Evolutionary conservation across 1,140 invertebrate genomes (phyloP).

Genomic region (Philaenus spumarius): DNA sequence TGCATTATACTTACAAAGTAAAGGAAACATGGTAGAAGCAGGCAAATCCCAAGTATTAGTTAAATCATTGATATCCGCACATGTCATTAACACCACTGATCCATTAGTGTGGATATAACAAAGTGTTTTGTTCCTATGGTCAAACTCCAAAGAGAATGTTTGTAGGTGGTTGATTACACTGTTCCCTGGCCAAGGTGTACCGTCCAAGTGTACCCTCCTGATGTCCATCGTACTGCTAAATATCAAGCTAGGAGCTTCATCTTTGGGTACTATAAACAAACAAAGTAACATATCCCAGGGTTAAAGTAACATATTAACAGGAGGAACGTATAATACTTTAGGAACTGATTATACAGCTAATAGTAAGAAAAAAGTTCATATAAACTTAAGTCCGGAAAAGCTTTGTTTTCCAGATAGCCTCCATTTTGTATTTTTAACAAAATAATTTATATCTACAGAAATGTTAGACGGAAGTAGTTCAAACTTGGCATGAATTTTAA

Average conservation of each 20-base stretch:
- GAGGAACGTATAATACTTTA: no score
- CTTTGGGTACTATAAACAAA: constrained; percentile 42
- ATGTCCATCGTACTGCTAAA: constrained; percentile 48
- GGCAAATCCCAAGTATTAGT: constrained; percentile 48
- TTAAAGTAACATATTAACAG: no score
- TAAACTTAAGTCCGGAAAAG: no score
- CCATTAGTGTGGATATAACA: constrained; percentile 34
- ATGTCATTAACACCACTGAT: constrained; percentile 46
- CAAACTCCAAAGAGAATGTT: constrained; percentile 45
- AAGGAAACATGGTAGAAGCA: constrained; percentile 47
- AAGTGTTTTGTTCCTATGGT: constrained; percentile 52
- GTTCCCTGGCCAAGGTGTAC: constrained; percentile 41
- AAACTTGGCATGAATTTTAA: no score
- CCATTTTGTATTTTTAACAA: no score
- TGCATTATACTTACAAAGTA: constrained; percentile 44
- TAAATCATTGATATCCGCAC: constrained; percentile 54
- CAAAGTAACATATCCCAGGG: no score
- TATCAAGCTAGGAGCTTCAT: constrained; percentile 45
- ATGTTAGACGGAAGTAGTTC: no score
- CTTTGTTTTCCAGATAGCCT: no score
- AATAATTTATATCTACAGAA: no score
- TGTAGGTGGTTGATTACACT: constrained; percentile 39
- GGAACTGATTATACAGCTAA: no score
- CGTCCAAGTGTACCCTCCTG: constrained; percentile 46
- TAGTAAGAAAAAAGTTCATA: no score